Percentiles rank a stretch among this genome's conserved stretches.
Conservation (phyloP, 2,797 vertebrate species). For the Takifugu ocellatus region DNA sequence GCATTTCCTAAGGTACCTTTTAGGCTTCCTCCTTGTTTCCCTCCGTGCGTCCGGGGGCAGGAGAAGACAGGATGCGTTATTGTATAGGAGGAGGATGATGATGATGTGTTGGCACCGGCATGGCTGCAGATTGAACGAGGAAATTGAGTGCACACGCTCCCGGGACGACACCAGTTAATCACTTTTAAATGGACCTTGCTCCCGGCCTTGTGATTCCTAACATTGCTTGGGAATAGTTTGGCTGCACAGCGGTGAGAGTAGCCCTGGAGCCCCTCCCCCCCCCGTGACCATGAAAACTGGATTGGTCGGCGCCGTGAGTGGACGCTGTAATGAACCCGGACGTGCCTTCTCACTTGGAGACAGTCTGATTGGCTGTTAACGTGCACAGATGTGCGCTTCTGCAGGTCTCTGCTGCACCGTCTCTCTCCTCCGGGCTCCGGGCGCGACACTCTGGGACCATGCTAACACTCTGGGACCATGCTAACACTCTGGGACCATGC, state of each 20-base stretch:
- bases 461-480: no score
- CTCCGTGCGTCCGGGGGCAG: constrained; percentile 5
- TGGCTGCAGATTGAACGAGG: not conserved
- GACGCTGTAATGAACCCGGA: not conserved
- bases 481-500: no score
- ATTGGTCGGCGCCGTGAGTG: constrained; percentile 19
- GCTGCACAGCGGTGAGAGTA: constrained; percentile 20
- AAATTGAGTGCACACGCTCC: constrained; percentile 1
- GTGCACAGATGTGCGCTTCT: no score
- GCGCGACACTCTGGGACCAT: no score
- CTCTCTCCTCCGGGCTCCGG: no score
- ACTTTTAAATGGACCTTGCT: not conserved
- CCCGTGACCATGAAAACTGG: constrained; percentile 40
- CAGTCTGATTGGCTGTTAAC: no score
- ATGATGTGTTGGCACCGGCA: constrained; percentile 2
- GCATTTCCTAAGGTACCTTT: constrained; percentile 49
- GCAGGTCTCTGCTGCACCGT: no score
- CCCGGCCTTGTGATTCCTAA: constrained; percentile 23
- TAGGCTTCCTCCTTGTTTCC: constrained; percentile 41
- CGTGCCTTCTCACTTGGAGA: no score
- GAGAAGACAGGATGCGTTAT: constrained; percentile 9
- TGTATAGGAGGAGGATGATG: constrained; percentile 8
- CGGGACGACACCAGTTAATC: constrained; percentile 1
- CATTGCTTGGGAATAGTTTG: constrained; percentile 45
- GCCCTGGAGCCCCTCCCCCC: constrained; percentile 46